phyloP scores from a whole-genome alignment of 2,113 vertebrate genomes.

The Rhineura floridana region DNA sequence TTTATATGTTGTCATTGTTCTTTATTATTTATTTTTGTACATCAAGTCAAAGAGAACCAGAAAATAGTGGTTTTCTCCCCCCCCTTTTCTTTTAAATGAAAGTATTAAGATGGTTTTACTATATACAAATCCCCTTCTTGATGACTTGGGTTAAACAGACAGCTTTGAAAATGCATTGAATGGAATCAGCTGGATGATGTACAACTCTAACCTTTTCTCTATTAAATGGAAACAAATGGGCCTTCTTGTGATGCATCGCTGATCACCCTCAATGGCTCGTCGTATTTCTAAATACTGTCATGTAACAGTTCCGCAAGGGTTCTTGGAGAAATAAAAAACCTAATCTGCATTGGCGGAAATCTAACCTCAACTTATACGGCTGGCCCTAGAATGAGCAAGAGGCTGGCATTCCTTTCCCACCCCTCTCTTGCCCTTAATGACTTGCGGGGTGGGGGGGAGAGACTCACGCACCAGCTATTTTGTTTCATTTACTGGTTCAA shows the following conservation, averaged over 20 bases:
- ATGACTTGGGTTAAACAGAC: conserved; percentile 43
- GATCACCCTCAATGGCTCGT: conserved; percentile 49
- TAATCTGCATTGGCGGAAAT: conserved; percentile 20
- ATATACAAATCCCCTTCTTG: conserved; percentile 50
- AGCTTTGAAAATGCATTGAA: conserved; percentile 21
- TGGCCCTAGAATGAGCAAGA: background rate
- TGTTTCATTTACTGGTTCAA: background rate
- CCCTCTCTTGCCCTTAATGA: background rate
- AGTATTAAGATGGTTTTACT: conserved; percentile 27
- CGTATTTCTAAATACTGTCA: conserved; percentile 59
- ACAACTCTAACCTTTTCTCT: conserved; percentile 67
- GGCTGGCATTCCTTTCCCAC: background rate
- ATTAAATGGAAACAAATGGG: conserved; percentile 60
- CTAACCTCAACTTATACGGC: background rate
- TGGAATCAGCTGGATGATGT: conserved; percentile 54
- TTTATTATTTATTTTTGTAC: background rate
- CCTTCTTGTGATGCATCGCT: conserved; percentile 58
- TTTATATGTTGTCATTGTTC: background rate
- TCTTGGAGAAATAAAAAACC: conserved; percentile 36
- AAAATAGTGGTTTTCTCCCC: conserved; percentile 22
- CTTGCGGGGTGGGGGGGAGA: background rate
- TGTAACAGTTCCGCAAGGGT: conserved; percentile 20
- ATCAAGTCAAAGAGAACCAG: background rate
- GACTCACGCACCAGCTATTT: background rate
- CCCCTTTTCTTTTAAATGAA: conserved; percentile 2